Evolutionary conservation across 1,140 invertebrate genomes (phyloP).

Genomic region (Drosophila tani): DNA sequence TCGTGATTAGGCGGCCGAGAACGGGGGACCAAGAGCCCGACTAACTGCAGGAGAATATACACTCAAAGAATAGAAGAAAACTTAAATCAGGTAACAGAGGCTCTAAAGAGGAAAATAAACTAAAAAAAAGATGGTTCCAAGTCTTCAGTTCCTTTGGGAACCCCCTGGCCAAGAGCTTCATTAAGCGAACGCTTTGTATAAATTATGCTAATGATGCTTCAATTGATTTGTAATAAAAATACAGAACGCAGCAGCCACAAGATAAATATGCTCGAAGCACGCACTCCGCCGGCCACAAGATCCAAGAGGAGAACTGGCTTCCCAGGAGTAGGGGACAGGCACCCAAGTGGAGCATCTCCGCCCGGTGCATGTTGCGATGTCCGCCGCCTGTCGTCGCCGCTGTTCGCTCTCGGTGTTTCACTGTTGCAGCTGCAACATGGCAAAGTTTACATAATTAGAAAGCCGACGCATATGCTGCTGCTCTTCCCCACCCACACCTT

Average conservation of each 20-base stretch:
- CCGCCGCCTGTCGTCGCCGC: slow-evolving; percentile 55
- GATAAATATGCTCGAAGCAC: slow-evolving; percentile 84
- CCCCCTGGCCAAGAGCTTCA: slow-evolving; percentile 61
- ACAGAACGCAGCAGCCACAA: slow-evolving; percentile 72
- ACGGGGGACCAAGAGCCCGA: not conserved
- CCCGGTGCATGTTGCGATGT: slow-evolving; percentile 46
- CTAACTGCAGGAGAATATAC: slow-evolving; percentile 6
- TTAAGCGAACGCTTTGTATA: slow-evolving; percentile 85
- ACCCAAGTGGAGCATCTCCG: slow-evolving; percentile 32
- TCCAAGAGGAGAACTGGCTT: slow-evolving; percentile 28
- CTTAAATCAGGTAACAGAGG: too few relatives aligned
- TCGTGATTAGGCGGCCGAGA: slow-evolving; percentile 65
- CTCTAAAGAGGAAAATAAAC: too few relatives aligned
- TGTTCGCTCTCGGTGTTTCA: slow-evolving; percentile 43
- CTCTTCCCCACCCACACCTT: slow-evolving; percentile 34
- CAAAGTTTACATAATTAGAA: slow-evolving; percentile 81
- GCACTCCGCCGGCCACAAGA: slow-evolving; percentile 63
- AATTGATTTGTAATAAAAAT: slow-evolving; percentile 85
- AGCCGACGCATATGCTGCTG: slow-evolving; percentile 72
- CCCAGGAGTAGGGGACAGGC: not conserved
- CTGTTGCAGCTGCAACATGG: slow-evolving; percentile 42
- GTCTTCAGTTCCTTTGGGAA: not conserved
- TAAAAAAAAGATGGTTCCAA: too few relatives aligned
- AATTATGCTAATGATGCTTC: slow-evolving; percentile 85
- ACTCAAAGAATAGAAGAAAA: slow-evolving; percentile 1